These are phyloP conservation scores for Vimba vimba DNA, from an alignment of 2,113 vertebrate genomes.

Conservation along the genomic window DNA sequence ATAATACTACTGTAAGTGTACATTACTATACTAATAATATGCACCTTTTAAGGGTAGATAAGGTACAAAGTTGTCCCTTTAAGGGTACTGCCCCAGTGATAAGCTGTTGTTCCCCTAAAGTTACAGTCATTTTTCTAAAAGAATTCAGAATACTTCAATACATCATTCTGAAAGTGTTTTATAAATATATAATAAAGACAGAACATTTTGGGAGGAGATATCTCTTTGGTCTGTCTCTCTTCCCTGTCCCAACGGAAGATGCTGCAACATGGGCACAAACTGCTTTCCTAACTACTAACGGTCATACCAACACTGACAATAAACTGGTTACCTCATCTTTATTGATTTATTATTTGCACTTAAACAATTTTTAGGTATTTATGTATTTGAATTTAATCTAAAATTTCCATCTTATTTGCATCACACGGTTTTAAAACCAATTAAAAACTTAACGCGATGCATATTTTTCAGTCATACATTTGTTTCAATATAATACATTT, in stretches of 20 bases:
- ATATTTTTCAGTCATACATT: no score
- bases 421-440: background rate
- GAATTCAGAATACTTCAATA: background rate
- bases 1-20: background rate
- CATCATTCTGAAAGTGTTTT: background rate
- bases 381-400: background rate
- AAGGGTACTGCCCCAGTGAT: background rate
- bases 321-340: background rate
- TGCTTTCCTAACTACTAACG: conserved; percentile 59
- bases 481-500: no score
- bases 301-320: conserved; percentile 30
- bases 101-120: background rate
- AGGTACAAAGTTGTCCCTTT: background rate
- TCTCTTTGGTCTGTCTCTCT: conserved; percentile 15
- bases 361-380: background rate
- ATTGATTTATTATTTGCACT: background rate
- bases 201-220: background rate
- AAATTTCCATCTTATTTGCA: background rate
- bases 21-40: background rate
- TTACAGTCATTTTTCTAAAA: background rate
- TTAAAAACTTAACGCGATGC: no score
- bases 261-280: conserved; percentile 51
- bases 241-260: conserved; percentile 54
- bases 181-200: background rate
- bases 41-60: no score